phyloP scores from a whole-genome alignment of 2,113 vertebrate genomes.

The Stomatorhinus ivindoensis region DNA sequence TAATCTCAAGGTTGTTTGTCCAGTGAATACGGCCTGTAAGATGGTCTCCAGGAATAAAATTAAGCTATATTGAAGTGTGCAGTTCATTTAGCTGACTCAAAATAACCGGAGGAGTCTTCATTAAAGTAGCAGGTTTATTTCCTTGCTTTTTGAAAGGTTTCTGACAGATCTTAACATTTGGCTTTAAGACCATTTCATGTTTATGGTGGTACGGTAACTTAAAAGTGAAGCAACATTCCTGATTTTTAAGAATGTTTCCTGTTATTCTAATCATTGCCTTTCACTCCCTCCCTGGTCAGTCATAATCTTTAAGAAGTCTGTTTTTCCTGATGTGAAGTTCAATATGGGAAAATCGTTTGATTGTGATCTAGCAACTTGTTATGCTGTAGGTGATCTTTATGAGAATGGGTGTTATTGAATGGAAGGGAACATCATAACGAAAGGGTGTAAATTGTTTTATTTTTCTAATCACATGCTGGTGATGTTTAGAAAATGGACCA shows the following conservation, averaged over 20 bases:
- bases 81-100: not conserved
- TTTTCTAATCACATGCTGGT: not conserved
- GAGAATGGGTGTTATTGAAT: not conserved
- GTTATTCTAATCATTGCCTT: not conserved
- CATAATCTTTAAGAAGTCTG: not conserved
- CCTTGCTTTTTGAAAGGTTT: not conserved
- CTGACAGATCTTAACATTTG: not conserved
- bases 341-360: not conserved
- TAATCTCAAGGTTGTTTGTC: not conserved
- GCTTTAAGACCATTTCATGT: not conserved
- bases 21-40: not conserved
- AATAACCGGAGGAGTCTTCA: not conserved
- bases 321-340: not conserved
- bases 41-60: not conserved
- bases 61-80: not conserved
- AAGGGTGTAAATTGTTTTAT: not conserved
- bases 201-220: not conserved
- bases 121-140: not conserved
- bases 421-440: not conserved
- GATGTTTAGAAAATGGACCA: not conserved
- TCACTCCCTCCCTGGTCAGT: not conserved
- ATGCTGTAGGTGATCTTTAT: not conserved
- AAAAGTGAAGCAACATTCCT: not conserved
- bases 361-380: not conserved
- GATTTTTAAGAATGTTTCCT: not conserved